Conservation (phyloP, 1,140 invertebrate genomes). For the Danaus plexippus region DNA sequence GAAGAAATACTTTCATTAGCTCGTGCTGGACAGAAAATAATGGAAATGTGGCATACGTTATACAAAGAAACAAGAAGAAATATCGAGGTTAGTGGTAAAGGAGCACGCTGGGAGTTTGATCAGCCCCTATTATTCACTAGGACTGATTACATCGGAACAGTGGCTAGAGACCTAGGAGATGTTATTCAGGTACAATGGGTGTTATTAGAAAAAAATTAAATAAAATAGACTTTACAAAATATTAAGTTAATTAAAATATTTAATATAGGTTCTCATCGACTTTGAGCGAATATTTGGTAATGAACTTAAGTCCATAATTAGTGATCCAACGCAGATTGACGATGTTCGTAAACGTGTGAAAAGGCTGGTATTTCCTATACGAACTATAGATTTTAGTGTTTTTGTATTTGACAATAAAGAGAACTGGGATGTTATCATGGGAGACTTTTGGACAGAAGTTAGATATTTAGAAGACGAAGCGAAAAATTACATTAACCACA, state of each 20-base stretch:
- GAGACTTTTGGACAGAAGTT: conserved; percentile 82
- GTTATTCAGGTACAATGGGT: conserved; percentile 76
- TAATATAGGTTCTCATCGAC: conserved; percentile 79
- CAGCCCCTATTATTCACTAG: conserved; percentile 83
- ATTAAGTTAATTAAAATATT: neutral
- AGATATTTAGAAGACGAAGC: conserved; percentile 84
- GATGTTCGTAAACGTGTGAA: conserved; percentile 82
- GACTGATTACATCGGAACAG: conserved; percentile 86
- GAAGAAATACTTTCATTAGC: conserved; percentile 72
- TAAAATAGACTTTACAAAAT: neutral
- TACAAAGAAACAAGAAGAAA: conserved; percentile 82
- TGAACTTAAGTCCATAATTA: conserved; percentile 88
- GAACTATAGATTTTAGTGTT: conserved; percentile 85
- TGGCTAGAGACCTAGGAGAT: conserved; percentile 83
- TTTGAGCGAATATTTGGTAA: conserved; percentile 92
- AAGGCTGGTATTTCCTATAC: conserved; percentile 80
- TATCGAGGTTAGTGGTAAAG: conserved; percentile 87
- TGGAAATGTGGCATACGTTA: conserved; percentile 82
- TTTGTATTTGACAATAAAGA: conserved; percentile 82
- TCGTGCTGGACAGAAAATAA: conserved; percentile 75
- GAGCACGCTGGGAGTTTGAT: conserved; percentile 92
- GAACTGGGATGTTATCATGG: conserved; percentile 87
- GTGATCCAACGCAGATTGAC: conserved; percentile 87
- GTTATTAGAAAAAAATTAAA: neutral
- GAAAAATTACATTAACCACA: conserved; percentile 87